Conservation (phyloP, 1,140 invertebrate genomes). For the Drosophila ironensis region DNA sequence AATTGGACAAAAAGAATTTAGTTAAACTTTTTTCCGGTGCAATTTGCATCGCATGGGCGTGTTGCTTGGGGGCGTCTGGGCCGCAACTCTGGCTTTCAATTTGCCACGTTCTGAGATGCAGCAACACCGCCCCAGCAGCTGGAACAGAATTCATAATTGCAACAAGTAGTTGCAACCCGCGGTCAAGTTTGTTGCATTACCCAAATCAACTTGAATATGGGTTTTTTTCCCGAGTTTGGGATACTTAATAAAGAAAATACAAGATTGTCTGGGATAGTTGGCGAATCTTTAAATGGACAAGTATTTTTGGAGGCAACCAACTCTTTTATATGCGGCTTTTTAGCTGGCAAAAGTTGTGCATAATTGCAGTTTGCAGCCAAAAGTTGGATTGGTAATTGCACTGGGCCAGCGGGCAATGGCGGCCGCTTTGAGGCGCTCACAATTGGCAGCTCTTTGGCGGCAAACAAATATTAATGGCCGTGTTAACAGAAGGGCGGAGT, state of each 20-base stretch:
- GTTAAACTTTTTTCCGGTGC: not conserved
- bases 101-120: conserved; percentile 62
- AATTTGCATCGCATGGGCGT: conserved; percentile 38
- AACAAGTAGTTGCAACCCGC: conserved; percentile 24
- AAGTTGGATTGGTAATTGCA: conserved; percentile 25
- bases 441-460: conserved; percentile 1
- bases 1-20: no score
- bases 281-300: conserved; percentile 32
- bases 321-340: no score
- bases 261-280: no score
- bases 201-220: conserved; percentile 21
- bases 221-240: no score
- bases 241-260: no score
- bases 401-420: conserved; percentile 1
- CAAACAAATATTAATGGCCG: conserved; percentile 26
- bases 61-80: conserved; percentile 59
- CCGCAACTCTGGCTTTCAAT: conserved; percentile 66
- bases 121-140: conserved; percentile 28
- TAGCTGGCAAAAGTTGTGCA: not conserved
- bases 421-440: conserved; percentile 11
- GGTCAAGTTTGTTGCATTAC: conserved; percentile 25
- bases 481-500: conserved; percentile 17
- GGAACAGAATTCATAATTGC: conserved; percentile 55
- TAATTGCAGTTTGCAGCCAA: conserved; percentile 15
- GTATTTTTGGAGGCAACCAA: no score